Percentiles rank a stretch among this genome's conserved stretches.
Evolutionary conservation across 1,140 invertebrate species (phyloP).

Genomic region (Hylaeus volcanicus): DNA sequence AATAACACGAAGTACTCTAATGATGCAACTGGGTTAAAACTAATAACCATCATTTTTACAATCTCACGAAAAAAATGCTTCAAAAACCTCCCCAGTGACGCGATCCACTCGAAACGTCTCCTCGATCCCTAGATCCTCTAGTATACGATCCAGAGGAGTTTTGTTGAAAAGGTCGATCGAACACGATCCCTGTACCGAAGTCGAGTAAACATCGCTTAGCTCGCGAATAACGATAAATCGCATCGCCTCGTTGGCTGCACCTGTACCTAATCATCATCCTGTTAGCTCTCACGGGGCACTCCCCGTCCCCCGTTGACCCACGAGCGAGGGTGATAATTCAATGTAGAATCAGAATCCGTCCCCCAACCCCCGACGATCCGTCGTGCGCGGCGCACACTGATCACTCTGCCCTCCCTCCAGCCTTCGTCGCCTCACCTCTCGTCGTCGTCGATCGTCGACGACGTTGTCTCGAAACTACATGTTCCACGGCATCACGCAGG

Average conservation of each 20-base stretch:
- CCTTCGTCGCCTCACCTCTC: neutral
- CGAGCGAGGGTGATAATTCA: slow-evolving; percentile 64
- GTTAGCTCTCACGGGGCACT: slow-evolving; percentile 51
- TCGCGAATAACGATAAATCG: slow-evolving; percentile 50
- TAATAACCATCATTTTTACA: too few relatives aligned
- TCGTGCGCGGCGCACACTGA: neutral
- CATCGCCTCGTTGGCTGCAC: slow-evolving; percentile 41
- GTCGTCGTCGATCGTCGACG: slow-evolving; percentile 12
- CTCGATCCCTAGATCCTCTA: too few relatives aligned
- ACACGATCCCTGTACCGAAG: neutral
- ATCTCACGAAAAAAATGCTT: too few relatives aligned
- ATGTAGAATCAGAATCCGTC: slow-evolving; percentile 60
- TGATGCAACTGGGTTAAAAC: too few relatives aligned
- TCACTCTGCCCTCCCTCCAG: neutral
- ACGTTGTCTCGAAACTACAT: slow-evolving; percentile 60
- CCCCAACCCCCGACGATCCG: slow-evolving; percentile 38
- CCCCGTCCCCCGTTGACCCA: slow-evolving; percentile 26
- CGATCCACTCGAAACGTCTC: too few relatives aligned
- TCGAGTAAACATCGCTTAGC: neutral
- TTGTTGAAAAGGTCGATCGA: too few relatives aligned
- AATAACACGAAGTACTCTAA: too few relatives aligned
- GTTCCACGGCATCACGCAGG: slow-evolving; percentile 62
- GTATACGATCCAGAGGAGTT: too few relatives aligned
- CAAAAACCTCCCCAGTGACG: too few relatives aligned
- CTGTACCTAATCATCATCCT: slow-evolving; percentile 57